phyloP scores from a whole-genome alignment of 2,888 invertebrate species.

The Oscheius sp. region DNA sequence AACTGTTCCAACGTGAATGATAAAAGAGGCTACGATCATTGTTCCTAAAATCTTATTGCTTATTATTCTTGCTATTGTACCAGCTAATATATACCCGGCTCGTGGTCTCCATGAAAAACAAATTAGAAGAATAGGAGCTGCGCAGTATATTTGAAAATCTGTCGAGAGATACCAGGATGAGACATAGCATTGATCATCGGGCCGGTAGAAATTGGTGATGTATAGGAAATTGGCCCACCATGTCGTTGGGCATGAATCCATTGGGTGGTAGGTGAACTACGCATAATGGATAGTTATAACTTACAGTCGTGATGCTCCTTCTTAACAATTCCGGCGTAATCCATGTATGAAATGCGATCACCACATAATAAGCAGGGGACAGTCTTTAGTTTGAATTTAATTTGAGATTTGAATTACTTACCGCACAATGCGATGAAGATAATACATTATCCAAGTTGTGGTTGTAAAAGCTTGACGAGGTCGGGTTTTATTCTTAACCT shows the following conservation, averaged over 20 bases:
- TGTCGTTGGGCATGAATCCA: conserved; percentile 40
- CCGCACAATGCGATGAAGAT: conserved; percentile 54
- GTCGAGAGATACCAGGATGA: conserved; percentile 61
- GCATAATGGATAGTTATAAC: background rate
- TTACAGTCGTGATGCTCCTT: conserved; percentile 7
- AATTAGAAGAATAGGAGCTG: conserved; percentile 22
- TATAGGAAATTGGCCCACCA: conserved; percentile 57
- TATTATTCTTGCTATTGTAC: too few relatives aligned
- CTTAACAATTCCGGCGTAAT: conserved; percentile 27
- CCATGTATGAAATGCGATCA: conserved; percentile 53
- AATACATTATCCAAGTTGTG: conserved; percentile 55
- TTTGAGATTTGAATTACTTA: conserved; percentile 1
- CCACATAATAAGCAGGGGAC: conserved; percentile 53
- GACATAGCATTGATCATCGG: conserved; percentile 44
- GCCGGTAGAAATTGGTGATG: conserved; percentile 48
- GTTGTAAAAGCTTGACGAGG: conserved; percentile 28
- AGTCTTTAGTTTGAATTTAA: conserved; percentile 23
- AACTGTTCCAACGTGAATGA: conserved; percentile 6
- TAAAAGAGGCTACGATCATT: background rate
- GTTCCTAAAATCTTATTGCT: background rate
- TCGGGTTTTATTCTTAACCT: background rate
- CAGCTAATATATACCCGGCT: background rate
- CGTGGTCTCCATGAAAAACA: background rate
- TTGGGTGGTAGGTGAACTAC: conserved; percentile 15
- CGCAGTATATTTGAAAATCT: conserved; percentile 55